Evolutionary conservation across 2,797 vertebrate genomes (phyloP).

Genomic region (Acrossocheilus fasciatus): DNA sequence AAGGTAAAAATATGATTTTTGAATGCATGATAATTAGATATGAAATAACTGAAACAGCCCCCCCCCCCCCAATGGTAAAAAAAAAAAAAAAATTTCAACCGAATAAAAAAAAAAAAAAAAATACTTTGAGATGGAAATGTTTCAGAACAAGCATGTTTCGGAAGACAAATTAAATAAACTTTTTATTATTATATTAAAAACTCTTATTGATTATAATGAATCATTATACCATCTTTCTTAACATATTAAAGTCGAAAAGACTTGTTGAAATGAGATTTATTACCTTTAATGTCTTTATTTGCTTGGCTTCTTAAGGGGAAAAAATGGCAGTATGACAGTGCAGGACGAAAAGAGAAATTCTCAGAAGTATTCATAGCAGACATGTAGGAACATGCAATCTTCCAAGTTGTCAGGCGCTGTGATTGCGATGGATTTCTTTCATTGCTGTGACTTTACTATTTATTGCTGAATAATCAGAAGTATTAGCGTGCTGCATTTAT

Average conservation of each 20-base stretch:
- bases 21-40: not conserved
- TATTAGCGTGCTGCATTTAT: conserved; percentile 27
- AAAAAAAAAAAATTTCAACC: too few species aligned
- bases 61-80: too few species aligned
- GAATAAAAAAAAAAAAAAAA: not conserved
- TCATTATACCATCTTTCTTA: not conserved
- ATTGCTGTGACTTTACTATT: conserved; percentile 20
- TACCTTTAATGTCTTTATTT: not conserved
- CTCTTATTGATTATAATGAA: not conserved
- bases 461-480: conserved; percentile 42
- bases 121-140: not conserved
- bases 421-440: conserved; percentile 55
- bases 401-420: conserved; percentile 44
- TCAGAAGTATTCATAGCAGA: conserved; percentile 58
- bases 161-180: not conserved
- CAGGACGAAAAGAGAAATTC: conserved; percentile 52
- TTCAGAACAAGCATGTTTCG: not conserved
- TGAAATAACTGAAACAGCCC: not conserved
- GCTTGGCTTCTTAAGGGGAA: conserved; percentile 9
- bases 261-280: not conserved
- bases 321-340: conserved; percentile 43
- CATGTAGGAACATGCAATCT: conserved; percentile 56
- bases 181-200: not conserved
- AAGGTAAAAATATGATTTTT: not conserved
- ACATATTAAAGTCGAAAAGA: not conserved